phyloP scores from a whole-genome alignment of 2,797 vertebrate genomes.

The Anabas testudineus region DNA sequence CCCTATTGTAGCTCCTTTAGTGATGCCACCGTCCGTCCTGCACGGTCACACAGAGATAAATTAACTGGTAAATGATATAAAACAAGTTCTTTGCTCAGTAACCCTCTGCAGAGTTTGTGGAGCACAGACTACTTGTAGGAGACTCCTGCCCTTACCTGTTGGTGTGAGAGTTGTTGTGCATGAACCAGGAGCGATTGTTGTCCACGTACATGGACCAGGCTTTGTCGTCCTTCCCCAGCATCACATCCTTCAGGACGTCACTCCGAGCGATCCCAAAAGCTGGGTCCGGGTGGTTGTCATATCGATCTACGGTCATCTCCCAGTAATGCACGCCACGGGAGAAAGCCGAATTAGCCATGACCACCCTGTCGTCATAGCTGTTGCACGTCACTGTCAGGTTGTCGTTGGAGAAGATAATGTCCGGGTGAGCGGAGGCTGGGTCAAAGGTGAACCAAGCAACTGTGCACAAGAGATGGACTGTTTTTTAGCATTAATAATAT shows the following conservation, averaged over 20 bases:
- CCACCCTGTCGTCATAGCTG: conserved; percentile 97
- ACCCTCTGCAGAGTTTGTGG: too few relatives aligned
- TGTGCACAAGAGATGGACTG: conserved; percentile 64
- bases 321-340: conserved; percentile 98
- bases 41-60: conserved; percentile 5
- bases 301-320: conserved; percentile 96
- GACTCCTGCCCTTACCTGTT: conserved; percentile 88
- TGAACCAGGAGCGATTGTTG: conserved; percentile 99
- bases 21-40: conserved; percentile 96
- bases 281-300: conserved; percentile 98
- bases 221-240: conserved; percentile 98
- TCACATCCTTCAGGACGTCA: conserved; percentile 96
- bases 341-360: conserved; percentile 93
- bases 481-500: not conserved
- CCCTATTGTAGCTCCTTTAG: conserved; percentile 93
- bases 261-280: conserved; percentile 93
- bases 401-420: conserved; percentile 98
- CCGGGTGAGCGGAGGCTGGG: conserved; percentile 91
- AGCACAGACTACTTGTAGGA: too few relatives aligned
- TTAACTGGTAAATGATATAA: not conserved
- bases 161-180: conserved; percentile 99
- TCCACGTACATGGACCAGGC: conserved; percentile 99
- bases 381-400: conserved; percentile 98
- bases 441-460: conserved; percentile 99
- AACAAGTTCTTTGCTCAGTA: not conserved